Percentiles rank a stretch among this genome's conserved stretches.
Evolutionary conservation across 2,113 vertebrate genomes (phyloP).

Genomic region (Pteruthius melanotis): DNA sequence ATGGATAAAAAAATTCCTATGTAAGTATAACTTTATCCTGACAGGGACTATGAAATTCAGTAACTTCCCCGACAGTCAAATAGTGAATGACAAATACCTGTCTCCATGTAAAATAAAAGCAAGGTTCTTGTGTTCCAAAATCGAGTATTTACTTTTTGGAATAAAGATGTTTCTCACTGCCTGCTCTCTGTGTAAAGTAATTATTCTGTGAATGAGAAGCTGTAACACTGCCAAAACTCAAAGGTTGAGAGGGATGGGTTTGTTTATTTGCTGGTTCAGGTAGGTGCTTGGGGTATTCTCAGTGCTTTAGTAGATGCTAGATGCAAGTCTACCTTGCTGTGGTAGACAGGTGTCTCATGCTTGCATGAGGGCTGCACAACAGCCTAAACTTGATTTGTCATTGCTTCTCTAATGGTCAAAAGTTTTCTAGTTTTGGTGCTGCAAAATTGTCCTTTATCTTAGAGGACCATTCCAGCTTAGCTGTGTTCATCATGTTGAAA

Average conservation of each 20-base stretch:
- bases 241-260: background rate
- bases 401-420: background rate
- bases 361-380: background rate
- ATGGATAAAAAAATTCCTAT: background rate
- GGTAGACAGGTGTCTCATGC: background rate
- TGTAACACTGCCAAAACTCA: background rate
- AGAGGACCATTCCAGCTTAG: background rate
- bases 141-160: constrained; percentile 40
- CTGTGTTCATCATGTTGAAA: accelerated
- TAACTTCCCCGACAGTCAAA: background rate
- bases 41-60: background rate
- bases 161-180: constrained; percentile 65
- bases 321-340: background rate
- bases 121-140: background rate
- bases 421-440: background rate
- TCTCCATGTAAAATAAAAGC: background rate
- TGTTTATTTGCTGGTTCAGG: background rate
- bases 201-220: background rate
- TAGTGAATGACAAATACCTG: background rate
- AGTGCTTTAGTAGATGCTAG: background rate
- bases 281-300: accelerated
- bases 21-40: background rate
- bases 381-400: background rate
- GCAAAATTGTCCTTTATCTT: background rate
- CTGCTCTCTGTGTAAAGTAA: background rate